These are phyloP conservation scores for Lutjanus campechanus DNA, from an alignment of 2,797 vertebrate species.

Conservation along the genomic window DNA sequence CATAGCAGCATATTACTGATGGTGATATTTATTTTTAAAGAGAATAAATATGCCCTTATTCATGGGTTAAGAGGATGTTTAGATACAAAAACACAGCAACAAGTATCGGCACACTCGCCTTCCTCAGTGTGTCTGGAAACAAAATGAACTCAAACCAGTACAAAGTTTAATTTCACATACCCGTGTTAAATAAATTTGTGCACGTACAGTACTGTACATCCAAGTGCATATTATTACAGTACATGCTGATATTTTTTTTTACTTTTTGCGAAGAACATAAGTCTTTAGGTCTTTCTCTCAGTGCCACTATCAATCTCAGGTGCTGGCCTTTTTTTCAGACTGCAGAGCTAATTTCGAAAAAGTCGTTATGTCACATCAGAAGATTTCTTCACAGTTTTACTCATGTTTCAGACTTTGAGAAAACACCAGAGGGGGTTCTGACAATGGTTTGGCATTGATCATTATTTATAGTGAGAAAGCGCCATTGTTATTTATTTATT, in stretches of 20 bases:
- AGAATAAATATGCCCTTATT: no score
- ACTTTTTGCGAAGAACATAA: no score
- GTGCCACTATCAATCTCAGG: neutral
- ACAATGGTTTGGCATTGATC: neutral
- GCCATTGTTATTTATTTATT: neutral
- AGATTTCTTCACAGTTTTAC: neutral
- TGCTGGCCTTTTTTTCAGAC: neutral
- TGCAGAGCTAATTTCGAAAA: slow-evolving; percentile 15
- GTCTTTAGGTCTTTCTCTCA: neutral
- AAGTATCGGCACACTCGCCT: no score
- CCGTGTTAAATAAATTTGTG: no score
- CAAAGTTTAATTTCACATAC: no score
- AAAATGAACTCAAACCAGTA: no score
- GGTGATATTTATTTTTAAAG: neutral
- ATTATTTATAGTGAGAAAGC: neutral
- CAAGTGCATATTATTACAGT: neutral
- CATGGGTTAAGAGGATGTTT: no score
- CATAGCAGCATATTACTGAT: no score
- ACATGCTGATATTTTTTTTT: no score
- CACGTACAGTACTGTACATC: neutral
- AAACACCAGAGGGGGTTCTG: slow-evolving; percentile 18
- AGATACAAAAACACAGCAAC: no score
- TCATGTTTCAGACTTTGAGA: neutral
- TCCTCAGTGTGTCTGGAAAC: no score
- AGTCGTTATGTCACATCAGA: neutral